A percentile compares a stretch with the other conserved stretches of the same genome.
phyloP scores from a whole-genome alignment of 2,113 vertebrate genomes.

The Bujurquina vittata region DNA sequence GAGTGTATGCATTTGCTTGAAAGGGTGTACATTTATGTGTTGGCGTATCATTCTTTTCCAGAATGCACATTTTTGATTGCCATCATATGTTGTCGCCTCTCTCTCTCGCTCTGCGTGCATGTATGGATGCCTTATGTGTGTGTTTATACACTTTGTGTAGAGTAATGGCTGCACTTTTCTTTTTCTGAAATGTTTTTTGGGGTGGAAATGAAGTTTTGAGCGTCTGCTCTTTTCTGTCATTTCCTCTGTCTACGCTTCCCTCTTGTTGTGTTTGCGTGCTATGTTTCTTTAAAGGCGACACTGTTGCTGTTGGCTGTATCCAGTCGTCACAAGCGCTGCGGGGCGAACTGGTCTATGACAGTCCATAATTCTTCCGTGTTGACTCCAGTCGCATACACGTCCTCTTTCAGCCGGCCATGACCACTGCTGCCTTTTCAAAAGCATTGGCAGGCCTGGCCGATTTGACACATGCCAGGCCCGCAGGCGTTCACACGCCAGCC shows the following conservation, averaged over 20 bases:
- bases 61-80: slow-evolving; percentile 36
- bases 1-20: not conserved
- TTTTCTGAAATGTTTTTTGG: slow-evolving; percentile 46
- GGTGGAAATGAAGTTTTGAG: slow-evolving; percentile 55
- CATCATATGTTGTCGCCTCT: not conserved
- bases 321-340: slow-evolving; percentile 32
- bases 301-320: slow-evolving; percentile 34
- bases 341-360: slow-evolving; percentile 55
- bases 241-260: slow-evolving; percentile 16
- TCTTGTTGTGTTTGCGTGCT: not conserved
- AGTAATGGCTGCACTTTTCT: slow-evolving; percentile 43
- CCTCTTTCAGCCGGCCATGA: slow-evolving; percentile 28
- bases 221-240: slow-evolving; percentile 31
- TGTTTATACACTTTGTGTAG: slow-evolving; percentile 12
- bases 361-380: slow-evolving; percentile 58
- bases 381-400: slow-evolving; percentile 30
- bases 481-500: slow-evolving; percentile 13
- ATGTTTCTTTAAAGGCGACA: not conserved
- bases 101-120: not conserved
- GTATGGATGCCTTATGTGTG: not conserved
- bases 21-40: not conserved
- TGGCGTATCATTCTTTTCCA: not conserved
- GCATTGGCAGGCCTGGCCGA: slow-evolving; percentile 6
- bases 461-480: slow-evolving; percentile 55
- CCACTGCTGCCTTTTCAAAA: slow-evolving; percentile 8